Evolutionary conservation across 2,797 vertebrate genomes (phyloP).

Genomic region (Acipenser transmontanus): DNA sequence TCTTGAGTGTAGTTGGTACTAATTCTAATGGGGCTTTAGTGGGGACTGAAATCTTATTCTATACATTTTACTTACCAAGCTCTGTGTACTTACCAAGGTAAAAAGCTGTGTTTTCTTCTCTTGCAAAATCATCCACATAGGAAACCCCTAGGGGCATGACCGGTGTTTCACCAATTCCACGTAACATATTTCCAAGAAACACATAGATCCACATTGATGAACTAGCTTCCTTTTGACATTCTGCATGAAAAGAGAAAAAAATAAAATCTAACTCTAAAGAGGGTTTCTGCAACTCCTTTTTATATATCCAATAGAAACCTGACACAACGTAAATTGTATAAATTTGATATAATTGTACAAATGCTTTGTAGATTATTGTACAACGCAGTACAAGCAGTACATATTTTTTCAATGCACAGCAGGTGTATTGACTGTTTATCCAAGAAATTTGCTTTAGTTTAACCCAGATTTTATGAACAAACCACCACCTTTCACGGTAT

Average conservation of each 20-base stretch:
- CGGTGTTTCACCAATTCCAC: conserved; percentile 73
- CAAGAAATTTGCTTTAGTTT: too few species aligned
- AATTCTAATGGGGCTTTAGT: neutral
- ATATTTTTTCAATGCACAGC: neutral
- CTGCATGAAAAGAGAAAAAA: conserved; percentile 29
- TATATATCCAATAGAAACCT: neutral
- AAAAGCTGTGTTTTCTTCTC: conserved; percentile 65
- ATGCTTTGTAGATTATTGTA: too few species aligned
- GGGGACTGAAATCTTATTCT: neutral
- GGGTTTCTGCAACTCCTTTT: neutral
- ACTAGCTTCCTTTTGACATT: conserved; percentile 53
- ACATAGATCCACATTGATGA: conserved; percentile 68
- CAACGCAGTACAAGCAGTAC: too few species aligned
- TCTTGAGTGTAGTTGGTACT: neutral
- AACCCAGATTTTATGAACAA: neutral
- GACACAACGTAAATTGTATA: neutral
- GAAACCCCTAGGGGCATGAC: conserved; percentile 69
- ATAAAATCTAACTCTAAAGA: neutral
- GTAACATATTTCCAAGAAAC: conserved; percentile 68
- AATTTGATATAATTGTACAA: too few species aligned
- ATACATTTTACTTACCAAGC: neutral
- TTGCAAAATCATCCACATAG: conserved; percentile 70
- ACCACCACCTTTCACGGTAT: neutral
- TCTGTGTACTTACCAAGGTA: conserved; percentile 38
- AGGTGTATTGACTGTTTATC: too few species aligned